phyloP scores from a whole-genome alignment of 2,888 invertebrate species.

The Sarcophaga caerulescens region DNA sequence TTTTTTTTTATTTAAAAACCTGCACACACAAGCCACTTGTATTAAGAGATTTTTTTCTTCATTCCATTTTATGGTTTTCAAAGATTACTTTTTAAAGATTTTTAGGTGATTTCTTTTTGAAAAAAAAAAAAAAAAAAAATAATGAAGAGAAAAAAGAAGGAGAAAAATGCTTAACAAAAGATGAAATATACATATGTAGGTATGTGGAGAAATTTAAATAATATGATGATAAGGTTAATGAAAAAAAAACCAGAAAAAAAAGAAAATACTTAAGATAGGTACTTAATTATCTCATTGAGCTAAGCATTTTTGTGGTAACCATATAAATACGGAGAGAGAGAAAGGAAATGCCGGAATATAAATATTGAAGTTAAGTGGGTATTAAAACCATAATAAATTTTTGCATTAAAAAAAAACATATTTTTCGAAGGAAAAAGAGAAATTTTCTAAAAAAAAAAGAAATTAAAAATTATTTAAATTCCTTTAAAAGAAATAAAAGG shows the following conservation, averaged over 20 bases:
- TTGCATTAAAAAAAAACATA: too few species aligned
- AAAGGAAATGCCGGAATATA: too few species aligned
- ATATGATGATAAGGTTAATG: slow-evolving; percentile 6
- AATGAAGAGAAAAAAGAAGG: neutral
- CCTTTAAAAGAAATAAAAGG: too few species aligned
- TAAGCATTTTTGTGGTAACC: slow-evolving; percentile 4
- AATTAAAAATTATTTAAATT: too few species aligned
- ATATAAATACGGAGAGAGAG: too few species aligned
- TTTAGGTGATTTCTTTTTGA: slow-evolving; percentile 16
- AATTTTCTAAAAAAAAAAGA: too few species aligned
- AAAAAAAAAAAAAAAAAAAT: neutral
- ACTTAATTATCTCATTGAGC: slow-evolving; percentile 1
- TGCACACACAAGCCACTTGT: neutral
- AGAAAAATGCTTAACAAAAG: slow-evolving; percentile 17
- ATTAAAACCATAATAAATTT: too few species aligned
- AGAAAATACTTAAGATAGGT: slow-evolving; percentile 17
- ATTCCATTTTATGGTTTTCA: neutral
- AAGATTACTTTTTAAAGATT: slow-evolving; percentile 35
- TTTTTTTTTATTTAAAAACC: too few species aligned
- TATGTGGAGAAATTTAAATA: slow-evolving; percentile 35
- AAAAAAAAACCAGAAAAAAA: neutral
- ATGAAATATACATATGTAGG: too few species aligned
- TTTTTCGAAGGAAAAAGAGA: too few species aligned
- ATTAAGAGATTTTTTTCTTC: slow-evolving; percentile 29
- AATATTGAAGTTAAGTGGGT: too few species aligned